These are phyloP conservation scores for Mirza zaza DNA, from an alignment of 2,113 vertebrate species.

Conservation along the genomic window DNA sequence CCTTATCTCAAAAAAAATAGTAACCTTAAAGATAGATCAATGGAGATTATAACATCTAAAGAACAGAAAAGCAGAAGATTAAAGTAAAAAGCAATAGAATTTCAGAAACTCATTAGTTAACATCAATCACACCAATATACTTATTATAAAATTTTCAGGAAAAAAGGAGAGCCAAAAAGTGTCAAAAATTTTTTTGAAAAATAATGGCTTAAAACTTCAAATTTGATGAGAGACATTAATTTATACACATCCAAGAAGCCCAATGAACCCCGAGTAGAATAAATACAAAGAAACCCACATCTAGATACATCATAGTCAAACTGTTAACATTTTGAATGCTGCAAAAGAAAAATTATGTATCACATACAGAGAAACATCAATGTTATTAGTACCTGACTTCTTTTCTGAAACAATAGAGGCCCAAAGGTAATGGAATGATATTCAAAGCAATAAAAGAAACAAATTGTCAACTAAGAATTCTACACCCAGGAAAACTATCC, in stretches of 20 bases:
- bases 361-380: neutral
- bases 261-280: neutral
- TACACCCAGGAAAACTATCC: conserved; percentile 41
- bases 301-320: neutral
- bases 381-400: neutral
- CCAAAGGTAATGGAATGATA: neutral
- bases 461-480: neutral
- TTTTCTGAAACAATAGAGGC: neutral
- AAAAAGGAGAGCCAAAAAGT: neutral
- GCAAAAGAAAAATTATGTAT: neutral
- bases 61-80: neutral
- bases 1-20: neutral
- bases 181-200: neutral
- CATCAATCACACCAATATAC: neutral
- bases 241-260: neutral
- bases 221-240: conserved; percentile 7
- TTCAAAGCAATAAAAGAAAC: neutral
- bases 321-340: neutral
- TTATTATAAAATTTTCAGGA: neutral
- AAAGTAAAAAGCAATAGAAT: neutral
- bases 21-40: neutral
- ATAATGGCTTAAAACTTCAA: neutral
- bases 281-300: neutral
- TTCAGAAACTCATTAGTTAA: neutral
- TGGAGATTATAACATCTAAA: neutral